Evolutionary conservation across 2,888 invertebrate species (phyloP).

Genomic region (Lasioglossum calceatum): DNA sequence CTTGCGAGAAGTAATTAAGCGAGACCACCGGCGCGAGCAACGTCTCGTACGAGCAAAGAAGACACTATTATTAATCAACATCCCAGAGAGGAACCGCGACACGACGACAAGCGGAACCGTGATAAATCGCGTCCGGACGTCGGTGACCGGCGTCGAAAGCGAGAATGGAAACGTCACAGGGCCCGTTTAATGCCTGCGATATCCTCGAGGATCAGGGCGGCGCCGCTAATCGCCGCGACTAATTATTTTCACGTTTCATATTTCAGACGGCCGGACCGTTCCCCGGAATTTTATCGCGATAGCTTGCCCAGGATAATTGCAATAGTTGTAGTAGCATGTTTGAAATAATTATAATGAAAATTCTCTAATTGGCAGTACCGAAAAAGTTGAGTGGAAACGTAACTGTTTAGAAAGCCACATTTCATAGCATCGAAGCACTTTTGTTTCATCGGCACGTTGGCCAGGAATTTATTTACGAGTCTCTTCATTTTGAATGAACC

Average conservation of each 20-base stretch:
- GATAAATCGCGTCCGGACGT: slow-evolving; percentile 71
- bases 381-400: not conserved
- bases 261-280: slow-evolving; percentile 12
- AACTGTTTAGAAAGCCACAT: not conserved
- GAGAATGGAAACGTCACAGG: slow-evolving; percentile 62
- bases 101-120: slow-evolving; percentile 70
- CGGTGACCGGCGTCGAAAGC: slow-evolving; percentile 50
- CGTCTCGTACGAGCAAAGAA: slow-evolving; percentile 60
- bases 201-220: slow-evolving; percentile 4
- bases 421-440: not conserved
- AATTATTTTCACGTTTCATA: slow-evolving; percentile 52
- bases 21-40: slow-evolving; percentile 73
- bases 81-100: slow-evolving; percentile 54
- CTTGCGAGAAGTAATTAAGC: slow-evolving; percentile 73
- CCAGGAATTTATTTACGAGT: not conserved
- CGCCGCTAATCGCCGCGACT: slow-evolving; percentile 30
- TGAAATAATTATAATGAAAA: not conserved
- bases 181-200: slow-evolving; percentile 18
- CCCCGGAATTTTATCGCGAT: not conserved
- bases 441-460: not conserved
- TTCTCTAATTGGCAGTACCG: not conserved
- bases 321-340: too few species aligned
- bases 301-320: not conserved
- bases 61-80: slow-evolving; percentile 77
- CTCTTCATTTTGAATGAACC: not conserved